phyloP scores from a whole-genome alignment of 2,797 vertebrate genomes.

The Gymnopithys bicolor region DNA sequence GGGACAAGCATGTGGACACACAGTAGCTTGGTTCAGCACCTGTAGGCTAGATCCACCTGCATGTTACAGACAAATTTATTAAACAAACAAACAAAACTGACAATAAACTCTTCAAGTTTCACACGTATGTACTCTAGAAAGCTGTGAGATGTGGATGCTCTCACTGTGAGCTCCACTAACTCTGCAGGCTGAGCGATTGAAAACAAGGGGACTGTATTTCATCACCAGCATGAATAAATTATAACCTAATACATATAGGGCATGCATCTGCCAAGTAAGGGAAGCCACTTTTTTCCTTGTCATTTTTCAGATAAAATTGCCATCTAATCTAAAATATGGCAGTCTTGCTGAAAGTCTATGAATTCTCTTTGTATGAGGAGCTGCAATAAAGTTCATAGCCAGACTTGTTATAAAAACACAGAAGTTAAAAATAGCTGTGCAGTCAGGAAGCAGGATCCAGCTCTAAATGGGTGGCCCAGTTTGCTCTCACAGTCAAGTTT shows the following conservation, averaged over 20 bases:
- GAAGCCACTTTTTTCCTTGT: not conserved
- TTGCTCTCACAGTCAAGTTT: conserved; percentile 1
- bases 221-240: not conserved
- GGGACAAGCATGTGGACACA: not conserved
- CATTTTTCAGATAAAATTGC: conserved; percentile 9
- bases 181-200: not conserved
- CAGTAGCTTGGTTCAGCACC: accelerated
- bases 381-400: not conserved
- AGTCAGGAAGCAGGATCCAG: conserved; percentile 12
- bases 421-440: conserved; percentile 42
- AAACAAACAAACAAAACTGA: not conserved
- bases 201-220: not conserved
- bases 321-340: not conserved
- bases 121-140: not conserved
- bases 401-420: conserved; percentile 6
- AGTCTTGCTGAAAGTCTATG: not conserved
- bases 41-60: not conserved
- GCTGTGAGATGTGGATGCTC: not conserved
- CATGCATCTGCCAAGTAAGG: not conserved
- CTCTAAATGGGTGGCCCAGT: conserved; percentile 58
- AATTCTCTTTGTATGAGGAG: not conserved
- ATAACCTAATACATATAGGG: not conserved
- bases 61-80: not conserved
- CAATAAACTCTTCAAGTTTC: not conserved
- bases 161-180: not conserved